These are phyloP conservation scores for Mesembrinibis cayennensis DNA, from an alignment of 2,113 vertebrate species.

Conservation along the genomic window DNA sequence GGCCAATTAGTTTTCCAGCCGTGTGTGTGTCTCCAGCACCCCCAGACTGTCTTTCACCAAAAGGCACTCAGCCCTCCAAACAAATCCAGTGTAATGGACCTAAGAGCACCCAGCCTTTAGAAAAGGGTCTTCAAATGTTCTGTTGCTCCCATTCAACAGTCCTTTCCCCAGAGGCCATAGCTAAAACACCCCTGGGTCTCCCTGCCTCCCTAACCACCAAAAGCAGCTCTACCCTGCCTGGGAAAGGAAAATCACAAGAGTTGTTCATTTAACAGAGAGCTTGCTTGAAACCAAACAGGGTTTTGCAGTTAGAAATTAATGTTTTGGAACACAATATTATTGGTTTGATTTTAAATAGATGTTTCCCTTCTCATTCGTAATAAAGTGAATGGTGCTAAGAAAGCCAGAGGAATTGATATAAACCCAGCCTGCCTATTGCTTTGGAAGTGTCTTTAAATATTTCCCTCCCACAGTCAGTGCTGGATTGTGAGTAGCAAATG, in stretches of 20 bases:
- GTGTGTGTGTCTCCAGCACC: background rate
- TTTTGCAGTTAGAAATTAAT: conserved; percentile 16
- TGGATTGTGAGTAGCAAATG: conserved; percentile 48
- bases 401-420: conserved; percentile 51
- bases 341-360: conserved; percentile 70
- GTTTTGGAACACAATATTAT: conserved; percentile 49
- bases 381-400: conserved; percentile 38
- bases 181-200: no score
- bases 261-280: background rate
- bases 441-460: conserved; percentile 62
- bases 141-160: background rate
- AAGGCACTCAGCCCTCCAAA: background rate
- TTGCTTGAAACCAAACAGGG: background rate
- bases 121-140: background rate
- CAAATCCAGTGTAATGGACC: background rate
- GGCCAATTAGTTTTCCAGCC: background rate
- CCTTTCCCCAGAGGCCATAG: background rate
- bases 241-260: background rate
- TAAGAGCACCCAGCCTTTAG: background rate
- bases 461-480: conserved; percentile 45
- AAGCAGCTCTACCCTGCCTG: background rate
- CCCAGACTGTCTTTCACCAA: background rate
- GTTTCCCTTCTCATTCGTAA: conserved; percentile 55
- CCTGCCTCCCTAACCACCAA: background rate
- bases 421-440: conserved; percentile 55